A percentile compares a stretch with the other conserved stretches of the same genome.
Evolutionary conservation across 2,113 vertebrate species (phyloP).

Genomic region (Podocnemis expansa): DNA sequence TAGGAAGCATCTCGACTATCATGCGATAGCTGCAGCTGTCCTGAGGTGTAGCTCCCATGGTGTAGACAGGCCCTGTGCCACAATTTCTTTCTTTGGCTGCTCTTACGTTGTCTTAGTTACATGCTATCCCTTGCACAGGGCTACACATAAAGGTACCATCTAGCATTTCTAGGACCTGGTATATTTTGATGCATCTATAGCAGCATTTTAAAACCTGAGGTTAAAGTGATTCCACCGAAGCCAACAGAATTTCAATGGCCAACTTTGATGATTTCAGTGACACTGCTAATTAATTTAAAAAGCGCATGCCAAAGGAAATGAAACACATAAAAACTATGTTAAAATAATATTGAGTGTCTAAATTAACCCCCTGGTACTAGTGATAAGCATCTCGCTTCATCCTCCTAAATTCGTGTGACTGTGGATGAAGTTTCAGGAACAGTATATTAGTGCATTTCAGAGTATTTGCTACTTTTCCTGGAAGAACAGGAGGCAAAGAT

Average conservation of each 20-base stretch:
- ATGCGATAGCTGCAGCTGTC: neutral
- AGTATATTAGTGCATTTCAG: conserved; percentile 36
- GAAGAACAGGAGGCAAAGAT: conserved; percentile 48
- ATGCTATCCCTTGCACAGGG: fast-evolving
- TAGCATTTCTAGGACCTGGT: fast-evolving
- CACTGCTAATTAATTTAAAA: neutral
- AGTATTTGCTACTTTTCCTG: conserved; percentile 41
- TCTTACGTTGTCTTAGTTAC: fast-evolving
- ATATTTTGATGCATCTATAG: neutral
- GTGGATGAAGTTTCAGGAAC: conserved; percentile 15
- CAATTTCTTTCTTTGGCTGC: neutral
- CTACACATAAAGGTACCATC: neutral
- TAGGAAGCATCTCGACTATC: neutral
- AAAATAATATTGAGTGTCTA: conserved; percentile 50
- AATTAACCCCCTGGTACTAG: conserved; percentile 45
- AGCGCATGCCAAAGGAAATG: neutral
- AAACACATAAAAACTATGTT: conserved; percentile 25
- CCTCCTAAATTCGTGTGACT: conserved; percentile 24
- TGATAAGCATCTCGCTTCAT: conserved; percentile 9
- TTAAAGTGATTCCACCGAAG: neutral
- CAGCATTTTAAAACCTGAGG: neutral
- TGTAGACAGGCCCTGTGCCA: neutral
- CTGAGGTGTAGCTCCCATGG: neutral
- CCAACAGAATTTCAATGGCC: neutral
- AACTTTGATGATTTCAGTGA: neutral